phyloP scores from a whole-genome alignment of 2,113 vertebrate genomes.

The Phrynosoma blainvillii region DNA sequence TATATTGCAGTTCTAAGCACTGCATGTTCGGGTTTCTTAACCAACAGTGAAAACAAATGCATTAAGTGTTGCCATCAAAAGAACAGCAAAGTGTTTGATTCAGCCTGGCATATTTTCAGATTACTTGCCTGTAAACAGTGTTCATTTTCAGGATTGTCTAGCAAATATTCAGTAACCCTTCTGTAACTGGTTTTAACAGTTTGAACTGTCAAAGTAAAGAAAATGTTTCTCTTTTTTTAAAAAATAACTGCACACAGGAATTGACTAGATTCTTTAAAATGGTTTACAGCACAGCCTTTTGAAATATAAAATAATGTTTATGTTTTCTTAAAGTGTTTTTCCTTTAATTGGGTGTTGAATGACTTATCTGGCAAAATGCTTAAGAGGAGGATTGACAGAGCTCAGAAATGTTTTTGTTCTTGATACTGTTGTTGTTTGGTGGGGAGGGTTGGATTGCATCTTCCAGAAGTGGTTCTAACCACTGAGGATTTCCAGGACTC shows the following conservation, averaged over 20 bases:
- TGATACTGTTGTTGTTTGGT: too few relatives aligned
- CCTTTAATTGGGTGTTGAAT: neutral
- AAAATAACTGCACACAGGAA: neutral
- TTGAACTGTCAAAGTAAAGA: constrained; percentile 12
- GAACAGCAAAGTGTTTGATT: neutral
- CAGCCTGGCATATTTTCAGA: neutral
- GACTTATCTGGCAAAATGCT: neutral
- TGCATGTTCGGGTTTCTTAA: neutral
- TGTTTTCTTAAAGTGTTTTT: neutral
- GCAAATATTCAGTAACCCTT: constrained; percentile 41
- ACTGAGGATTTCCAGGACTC: too few relatives aligned
- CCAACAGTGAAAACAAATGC: neutral
- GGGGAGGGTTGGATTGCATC: too few relatives aligned
- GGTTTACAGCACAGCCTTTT: neutral
- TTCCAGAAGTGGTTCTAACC: too few relatives aligned
- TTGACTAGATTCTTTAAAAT: neutral
- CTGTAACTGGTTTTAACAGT: neutral
- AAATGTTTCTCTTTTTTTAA: neutral
- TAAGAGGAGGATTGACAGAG: neutral
- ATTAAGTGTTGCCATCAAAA: neutral
- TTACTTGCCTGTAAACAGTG: neutral
- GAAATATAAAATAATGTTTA: neutral
- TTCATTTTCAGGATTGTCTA: constrained; percentile 24
- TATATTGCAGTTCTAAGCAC: neutral
- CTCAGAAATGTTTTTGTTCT: neutral